These are phyloP conservation scores for Cosmorhoe ocellata DNA, from an alignment of 2,888 invertebrate species.

Conservation along the genomic window DNA sequence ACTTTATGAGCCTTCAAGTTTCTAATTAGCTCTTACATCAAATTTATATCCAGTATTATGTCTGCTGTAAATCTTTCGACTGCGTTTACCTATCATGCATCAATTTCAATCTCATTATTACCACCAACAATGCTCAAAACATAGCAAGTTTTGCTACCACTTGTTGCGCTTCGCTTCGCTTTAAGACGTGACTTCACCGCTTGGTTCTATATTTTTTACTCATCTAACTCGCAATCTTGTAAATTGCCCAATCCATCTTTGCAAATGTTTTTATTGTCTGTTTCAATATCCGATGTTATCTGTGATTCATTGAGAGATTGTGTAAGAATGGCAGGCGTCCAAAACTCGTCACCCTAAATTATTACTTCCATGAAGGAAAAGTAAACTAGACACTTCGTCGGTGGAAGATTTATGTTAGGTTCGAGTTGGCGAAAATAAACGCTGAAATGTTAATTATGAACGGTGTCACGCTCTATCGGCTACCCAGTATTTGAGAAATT, in stretches of 20 bases:
- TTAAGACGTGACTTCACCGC: slow-evolving; percentile 70
- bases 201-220: slow-evolving; percentile 51
- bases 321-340: slow-evolving; percentile 64
- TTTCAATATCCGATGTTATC: slow-evolving; percentile 52
- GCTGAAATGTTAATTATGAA: slow-evolving; percentile 41
- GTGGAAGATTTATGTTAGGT: slow-evolving; percentile 38
- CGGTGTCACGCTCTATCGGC: slow-evolving; percentile 43
- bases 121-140: slow-evolving; percentile 24
- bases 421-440: slow-evolving; percentile 30
- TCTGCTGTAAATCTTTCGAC: slow-evolving; percentile 43
- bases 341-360: slow-evolving; percentile 49
- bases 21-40: slow-evolving; percentile 47
- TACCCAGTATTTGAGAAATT: slow-evolving; percentile 52
- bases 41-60: slow-evolving; percentile 19
- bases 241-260: slow-evolving; percentile 64
- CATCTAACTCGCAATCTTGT: slow-evolving; percentile 64
- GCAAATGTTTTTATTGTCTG: slow-evolving; percentile 53
- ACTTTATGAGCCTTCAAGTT: slow-evolving; percentile 46
- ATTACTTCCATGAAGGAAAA: slow-evolving; percentile 58
- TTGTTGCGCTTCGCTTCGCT: slow-evolving; percentile 68
- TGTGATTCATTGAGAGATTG: slow-evolving; percentile 52
- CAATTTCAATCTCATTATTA: slow-evolving; percentile 26
- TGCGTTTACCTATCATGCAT: slow-evolving; percentile 11
- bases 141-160: slow-evolving; percentile 50
- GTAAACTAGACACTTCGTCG: slow-evolving; percentile 42